Evolutionary conservation across 1,140 invertebrate species (phyloP), one percentile per base, ranked within the genome.

Genomic region (Agrilus planipennis): DNA sequence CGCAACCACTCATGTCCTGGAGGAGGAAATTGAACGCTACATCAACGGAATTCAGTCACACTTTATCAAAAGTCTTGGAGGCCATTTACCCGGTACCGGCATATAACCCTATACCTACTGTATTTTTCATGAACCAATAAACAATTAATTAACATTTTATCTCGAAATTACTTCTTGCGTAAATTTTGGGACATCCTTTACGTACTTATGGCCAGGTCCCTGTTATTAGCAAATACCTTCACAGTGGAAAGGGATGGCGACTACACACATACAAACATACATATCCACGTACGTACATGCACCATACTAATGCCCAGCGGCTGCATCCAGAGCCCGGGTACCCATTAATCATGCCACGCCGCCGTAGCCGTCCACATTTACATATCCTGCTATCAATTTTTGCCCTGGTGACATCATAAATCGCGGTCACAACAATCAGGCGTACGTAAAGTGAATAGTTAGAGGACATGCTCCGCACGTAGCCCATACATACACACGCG

Each of bases 381-480:
- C 50, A 52, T 52, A 52, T 49, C 43, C 50, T 44, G 45, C 47
- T 52, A 52, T 51, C 49, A 51, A 51, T 52, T 52, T 52, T 52
- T 52, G 49, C 47, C 47, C 47, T 36, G n/a, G 47, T 49, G 50
- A 52, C 47, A 47, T 49, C 50, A 46, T 49, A 51, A 51, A 51
- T 51, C 49, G 46, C 46, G 39, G 25, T 38, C 43, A 42, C 46
- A 51, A 51, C 49, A 47, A 49, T 49, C 49, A 46, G 14, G 36
- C 25, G 16, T 34, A 27, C 39, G 34, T 38, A 41, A 25, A 42
- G n/a, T n/a, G n/a, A n/a, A n/a, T n/a, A n/a, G n/a, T n/a, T 38
- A 25, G 44, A 42, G 39, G 42, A 42, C 31, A 22, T 19, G 43
- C 27, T 25, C 19, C 20, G 18, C 29, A 16, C 36, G 17, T 15